phyloP scores from a whole-genome alignment of 2,113 vertebrate species.

The Serinus canaria region DNA sequence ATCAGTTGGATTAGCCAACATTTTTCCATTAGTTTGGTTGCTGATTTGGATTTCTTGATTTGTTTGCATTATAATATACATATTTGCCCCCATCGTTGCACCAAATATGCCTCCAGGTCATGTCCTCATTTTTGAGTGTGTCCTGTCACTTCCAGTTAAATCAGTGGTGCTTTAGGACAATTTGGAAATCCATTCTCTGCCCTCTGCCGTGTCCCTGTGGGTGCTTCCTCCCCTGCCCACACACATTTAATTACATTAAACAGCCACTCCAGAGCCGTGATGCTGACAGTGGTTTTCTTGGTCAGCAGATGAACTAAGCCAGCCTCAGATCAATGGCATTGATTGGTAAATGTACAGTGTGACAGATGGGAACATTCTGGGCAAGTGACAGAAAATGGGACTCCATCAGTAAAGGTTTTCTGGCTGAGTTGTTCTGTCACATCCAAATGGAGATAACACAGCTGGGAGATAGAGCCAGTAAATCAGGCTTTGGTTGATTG shows the following conservation, averaged over 20 bases:
- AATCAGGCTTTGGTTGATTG: neutral
- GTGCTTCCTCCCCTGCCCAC: neutral
- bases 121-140: neutral
- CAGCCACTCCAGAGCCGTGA: neutral
- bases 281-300: neutral
- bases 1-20: neutral
- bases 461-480: neutral
- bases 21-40: neutral
- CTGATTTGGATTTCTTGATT: neutral
- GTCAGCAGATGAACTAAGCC: neutral
- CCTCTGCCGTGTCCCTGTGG: neutral
- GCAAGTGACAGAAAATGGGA: neutral
- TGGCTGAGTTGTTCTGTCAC: neutral
- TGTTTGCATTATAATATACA: neutral
- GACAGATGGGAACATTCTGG: neutral
- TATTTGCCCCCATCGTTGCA: neutral
- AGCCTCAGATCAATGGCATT: neutral
- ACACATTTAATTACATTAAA: neutral
- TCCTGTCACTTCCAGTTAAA: neutral
- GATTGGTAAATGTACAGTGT: neutral
- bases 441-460: neutral
- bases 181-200: neutral
- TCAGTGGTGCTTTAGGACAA: neutral
- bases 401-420: neutral
- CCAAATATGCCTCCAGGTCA: neutral